Conservation (phyloP, 1,140 invertebrate genomes). For the Eueides isabella region DNA sequence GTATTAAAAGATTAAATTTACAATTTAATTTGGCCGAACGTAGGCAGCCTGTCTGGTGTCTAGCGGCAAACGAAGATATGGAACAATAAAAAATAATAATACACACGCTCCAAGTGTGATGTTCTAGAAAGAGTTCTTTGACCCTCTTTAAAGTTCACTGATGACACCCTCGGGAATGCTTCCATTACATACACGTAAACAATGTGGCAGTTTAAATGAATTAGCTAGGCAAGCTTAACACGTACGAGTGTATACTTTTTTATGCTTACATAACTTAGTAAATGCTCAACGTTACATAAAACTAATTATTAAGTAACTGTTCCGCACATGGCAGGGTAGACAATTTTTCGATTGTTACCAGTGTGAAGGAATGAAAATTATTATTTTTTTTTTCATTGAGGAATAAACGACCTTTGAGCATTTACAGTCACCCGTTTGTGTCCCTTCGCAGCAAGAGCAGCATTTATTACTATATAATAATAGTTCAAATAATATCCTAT, state of each 20-base stretch:
- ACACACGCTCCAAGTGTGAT: conserved; percentile 26
- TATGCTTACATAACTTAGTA: too few species aligned
- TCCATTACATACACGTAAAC: conserved; percentile 29
- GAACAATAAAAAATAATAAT: conserved; percentile 20
- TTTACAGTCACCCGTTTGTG: too few species aligned
- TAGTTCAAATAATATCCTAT: not conserved
- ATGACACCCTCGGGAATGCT: conserved; percentile 30
- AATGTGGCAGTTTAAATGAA: conserved; percentile 17
- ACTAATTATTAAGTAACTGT: too few species aligned
- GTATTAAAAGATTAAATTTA: conserved; percentile 32
- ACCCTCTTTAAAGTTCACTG: conserved; percentile 26
- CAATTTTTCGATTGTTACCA: not conserved
- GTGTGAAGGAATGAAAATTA: too few species aligned
- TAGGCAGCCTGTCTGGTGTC: not conserved
- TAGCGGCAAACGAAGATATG: conserved; percentile 18
- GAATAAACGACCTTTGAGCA: too few species aligned
- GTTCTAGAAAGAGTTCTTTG: conserved; percentile 30
- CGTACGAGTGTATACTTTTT: too few species aligned
- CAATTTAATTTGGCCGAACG: conserved; percentile 26
- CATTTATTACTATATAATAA: not conserved
- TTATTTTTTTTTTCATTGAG: too few species aligned
- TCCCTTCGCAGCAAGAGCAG: too few species aligned
- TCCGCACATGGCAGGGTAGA: not conserved
- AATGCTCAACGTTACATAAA: too few species aligned
- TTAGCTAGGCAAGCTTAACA: conserved; percentile 13